A percentile compares a stretch with the other conserved stretches of the same genome.
Evolutionary conservation across 1,140 invertebrate genomes (phyloP).

Genomic region (Nebria ingens): DNA sequence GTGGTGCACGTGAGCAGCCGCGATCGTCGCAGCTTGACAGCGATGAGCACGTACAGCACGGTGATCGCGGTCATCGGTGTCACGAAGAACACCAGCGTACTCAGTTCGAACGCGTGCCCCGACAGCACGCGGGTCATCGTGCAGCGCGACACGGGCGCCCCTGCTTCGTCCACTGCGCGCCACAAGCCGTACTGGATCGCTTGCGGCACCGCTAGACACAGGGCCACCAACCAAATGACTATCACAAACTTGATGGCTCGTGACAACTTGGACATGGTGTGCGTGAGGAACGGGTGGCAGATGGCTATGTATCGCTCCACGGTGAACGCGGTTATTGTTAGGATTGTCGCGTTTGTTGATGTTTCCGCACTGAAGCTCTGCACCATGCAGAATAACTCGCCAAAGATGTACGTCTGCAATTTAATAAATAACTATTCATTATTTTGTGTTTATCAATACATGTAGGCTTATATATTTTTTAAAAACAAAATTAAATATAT

Average conservation of each 20-base stretch:
- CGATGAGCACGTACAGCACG: slow-evolving; percentile 44
- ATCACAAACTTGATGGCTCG: slow-evolving; percentile 48
- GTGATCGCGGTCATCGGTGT: slow-evolving; percentile 47
- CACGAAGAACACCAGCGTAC: slow-evolving; percentile 46
- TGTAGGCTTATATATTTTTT: too few species aligned
- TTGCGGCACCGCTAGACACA: slow-evolving; percentile 44
- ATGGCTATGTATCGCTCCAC: slow-evolving; percentile 63
- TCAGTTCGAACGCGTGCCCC: slow-evolving; percentile 43
- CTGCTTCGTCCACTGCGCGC: too few species aligned
- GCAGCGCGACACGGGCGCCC: too few species aligned
- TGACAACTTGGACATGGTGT: slow-evolving; percentile 39
- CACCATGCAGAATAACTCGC: slow-evolving; percentile 59
- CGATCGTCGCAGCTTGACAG: slow-evolving; percentile 35
- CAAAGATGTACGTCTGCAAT: slow-evolving; percentile 55
- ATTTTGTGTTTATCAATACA: too few species aligned
- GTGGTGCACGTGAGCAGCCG: slow-evolving; percentile 13
- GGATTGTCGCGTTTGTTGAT: slow-evolving; percentile 56
- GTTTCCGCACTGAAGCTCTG: slow-evolving; percentile 62
- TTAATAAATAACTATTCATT: too few species aligned
- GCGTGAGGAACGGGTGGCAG: slow-evolving; percentile 47
- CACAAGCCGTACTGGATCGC: slow-evolving; percentile 40
- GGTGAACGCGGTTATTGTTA: slow-evolving; percentile 58
- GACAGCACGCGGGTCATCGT: too few species aligned
- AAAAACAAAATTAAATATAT: too few species aligned
- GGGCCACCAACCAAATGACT: slow-evolving; percentile 46